Evolutionary conservation across 2,888 invertebrate genomes (phyloP), one percentile per base, ranked within the genome.

Genomic region (Aphodius granarius): DNA sequence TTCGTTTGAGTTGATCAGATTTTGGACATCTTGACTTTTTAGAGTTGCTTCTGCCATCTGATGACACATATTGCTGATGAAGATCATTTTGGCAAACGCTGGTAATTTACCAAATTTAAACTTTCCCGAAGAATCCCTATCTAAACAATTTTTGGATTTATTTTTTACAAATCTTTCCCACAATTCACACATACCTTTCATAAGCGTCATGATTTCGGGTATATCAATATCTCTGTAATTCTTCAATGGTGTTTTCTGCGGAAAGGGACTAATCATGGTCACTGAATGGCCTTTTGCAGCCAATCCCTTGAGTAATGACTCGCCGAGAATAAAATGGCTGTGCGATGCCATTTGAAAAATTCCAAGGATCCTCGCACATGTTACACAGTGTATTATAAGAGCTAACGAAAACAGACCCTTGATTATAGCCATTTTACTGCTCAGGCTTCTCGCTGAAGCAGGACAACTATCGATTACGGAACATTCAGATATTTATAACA

Each of bases 281-380:
- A 89, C 85, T 72, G 87, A 84, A 80, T 89, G 89, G 1, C 89
- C 89, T 62, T 86, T 81, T 20, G 75, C 75, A 1, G 82, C 82
- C 22, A 85, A 77, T 23, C 80, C 82, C 73, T 81, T 81, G 15
- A 83, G 74, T 66, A 85, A 75, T 3, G 79, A 79, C 64, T 81
- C 79, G 17, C 80, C 82, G 63, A 84, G 73, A 13, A 78, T 78
- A 20, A 81, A 81, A 76, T 85, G 85, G 23, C 84, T 83, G 66
- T 80, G 78, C 6, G 82, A 77, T 5, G 82, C 78, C 71, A 80
- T 73, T 5, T 82, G 82, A 71, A 83, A 81, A 6, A 84, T 65
- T 9, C 80, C 82, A 66, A 84, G 75, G 63, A 84, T 83, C 66
- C 70, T 73, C 1, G 66, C 66, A 43, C 43, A 43, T 43, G 43